Percentiles rank a stretch among this genome's conserved stretches.
Evolutionary conservation across 2,888 invertebrate species (phyloP).

Genomic region (Lasioglossum pauxillum): DNA sequence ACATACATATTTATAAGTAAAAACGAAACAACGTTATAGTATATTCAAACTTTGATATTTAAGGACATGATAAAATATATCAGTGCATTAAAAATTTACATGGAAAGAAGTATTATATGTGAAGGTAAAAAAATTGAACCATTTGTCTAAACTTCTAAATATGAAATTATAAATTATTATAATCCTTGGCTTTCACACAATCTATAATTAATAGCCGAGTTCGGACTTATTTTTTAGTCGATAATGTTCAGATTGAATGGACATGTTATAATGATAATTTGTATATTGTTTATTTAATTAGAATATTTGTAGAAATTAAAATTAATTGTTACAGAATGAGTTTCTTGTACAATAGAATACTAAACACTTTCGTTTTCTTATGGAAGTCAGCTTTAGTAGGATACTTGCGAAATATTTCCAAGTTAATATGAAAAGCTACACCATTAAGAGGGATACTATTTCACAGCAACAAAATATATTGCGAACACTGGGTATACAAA

Average conservation of each 20-base stretch:
- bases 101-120: slow-evolving; percentile 27
- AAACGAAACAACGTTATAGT: slow-evolving; percentile 17
- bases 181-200: slow-evolving; percentile 41
- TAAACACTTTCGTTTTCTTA: slow-evolving; percentile 22
- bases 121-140: slow-evolving; percentile 24
- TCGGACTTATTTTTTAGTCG: slow-evolving; percentile 24
- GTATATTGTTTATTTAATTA: slow-evolving; percentile 27
- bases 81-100: slow-evolving; percentile 25
- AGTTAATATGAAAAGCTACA: slow-evolving; percentile 45
- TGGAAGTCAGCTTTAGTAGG: slow-evolving; percentile 25
- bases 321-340: slow-evolving; percentile 19
- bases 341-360: slow-evolving; percentile 14
- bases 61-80: slow-evolving; percentile 30
- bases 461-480: slow-evolving; percentile 37
- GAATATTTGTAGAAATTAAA: slow-evolving; percentile 27
- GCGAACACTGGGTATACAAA: slow-evolving; percentile 65
- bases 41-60: slow-evolving; percentile 21
- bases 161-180: slow-evolving; percentile 38
- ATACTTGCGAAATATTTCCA: slow-evolving; percentile 34
- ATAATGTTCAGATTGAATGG: slow-evolving; percentile 32
- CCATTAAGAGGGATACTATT: slow-evolving; percentile 24
- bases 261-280: slow-evolving; percentile 20
- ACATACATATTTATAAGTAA: slow-evolving; percentile 31
- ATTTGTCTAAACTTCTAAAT: slow-evolving; percentile 40
- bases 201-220: slow-evolving; percentile 24